Conservation (phyloP, 2,888 invertebrate species). For the Phrixothrix hirtus region DNA sequence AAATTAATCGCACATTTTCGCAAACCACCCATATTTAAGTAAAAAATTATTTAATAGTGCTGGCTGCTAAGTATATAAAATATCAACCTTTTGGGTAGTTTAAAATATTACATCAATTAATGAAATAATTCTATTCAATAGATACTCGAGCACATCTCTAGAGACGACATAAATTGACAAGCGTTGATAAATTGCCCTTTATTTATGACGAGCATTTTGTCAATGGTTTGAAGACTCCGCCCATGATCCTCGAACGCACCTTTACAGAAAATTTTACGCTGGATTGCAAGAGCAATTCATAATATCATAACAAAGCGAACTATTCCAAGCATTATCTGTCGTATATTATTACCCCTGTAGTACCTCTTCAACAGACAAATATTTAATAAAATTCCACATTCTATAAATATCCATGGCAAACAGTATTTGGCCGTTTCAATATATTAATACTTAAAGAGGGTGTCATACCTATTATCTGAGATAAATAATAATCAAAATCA, state of each 20-base stretch:
- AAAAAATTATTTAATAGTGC: no score
- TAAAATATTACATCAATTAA: not conserved
- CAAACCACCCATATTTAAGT: no score
- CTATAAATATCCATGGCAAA: no score
- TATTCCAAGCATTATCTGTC: slow-evolving; percentile 25
- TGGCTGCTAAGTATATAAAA: no score
- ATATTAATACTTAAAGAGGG: no score
- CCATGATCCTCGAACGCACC: slow-evolving; percentile 25
- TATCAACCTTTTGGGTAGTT: no score
- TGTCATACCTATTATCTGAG: no score
- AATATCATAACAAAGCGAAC: slow-evolving; percentile 27
- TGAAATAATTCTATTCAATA: slow-evolving; percentile 5
- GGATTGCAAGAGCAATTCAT: slow-evolving; percentile 26
- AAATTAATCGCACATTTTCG: no score
- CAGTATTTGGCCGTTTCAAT: no score
- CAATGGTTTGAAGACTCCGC: slow-evolving; percentile 28
- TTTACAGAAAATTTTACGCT: slow-evolving; percentile 28
- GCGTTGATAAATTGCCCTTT: slow-evolving; percentile 29
- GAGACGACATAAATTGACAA: slow-evolving; percentile 16
- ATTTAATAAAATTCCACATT: slow-evolving; percentile 15
- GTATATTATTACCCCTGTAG: slow-evolving; percentile 12
- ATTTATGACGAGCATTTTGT: slow-evolving; percentile 30
- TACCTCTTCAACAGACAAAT: slow-evolving; percentile 13
- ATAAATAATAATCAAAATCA: no score
- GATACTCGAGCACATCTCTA: slow-evolving; percentile 19